Base-by-base conservation (phyloP, 2,797 vertebrate species). In the Microchirus variegatus region DNA sequence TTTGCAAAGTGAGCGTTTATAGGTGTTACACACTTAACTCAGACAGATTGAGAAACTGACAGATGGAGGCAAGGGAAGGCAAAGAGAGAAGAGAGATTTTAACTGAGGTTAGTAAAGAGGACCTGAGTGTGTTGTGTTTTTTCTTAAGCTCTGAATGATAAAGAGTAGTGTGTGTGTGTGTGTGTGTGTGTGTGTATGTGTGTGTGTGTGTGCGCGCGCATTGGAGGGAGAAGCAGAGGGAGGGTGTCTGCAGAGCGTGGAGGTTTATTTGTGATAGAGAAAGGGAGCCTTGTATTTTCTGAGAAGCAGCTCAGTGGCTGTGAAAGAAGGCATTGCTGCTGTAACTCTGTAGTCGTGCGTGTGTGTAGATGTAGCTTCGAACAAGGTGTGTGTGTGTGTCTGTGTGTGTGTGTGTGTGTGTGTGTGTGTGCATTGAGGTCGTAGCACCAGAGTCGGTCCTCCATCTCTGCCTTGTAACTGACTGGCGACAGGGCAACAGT, bases 401-500 rank as follows among this genome's bases (percentile, higher is more conserved):
- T 37, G 0, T 45, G n/a, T 22, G 65, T n/a, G n/a, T n/a, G 40
- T 47, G 56, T 61, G 38, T 63, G 62, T 66, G 0, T 40, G 45
- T 59, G 12, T 54, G 53, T 37, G 0, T 45, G n/a, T 22, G 65
- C 76, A 18, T 64, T 80, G 78, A 72, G 40, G 36, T 76, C 75
- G 61, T 12, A 22, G 52, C 22, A 52, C 9, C 4, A 44, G 55
- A 72, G 59, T 19, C 52, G 58, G 54, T 18, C 61, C 38, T 63
- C 62, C 48, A 9, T 44, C 55, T 40, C 13, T 10, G 55, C 44
- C 53, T 59, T 6, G 18, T 60, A 82, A 82, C 85, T 91, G 86
- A 90, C 84, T 4, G 6, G 49, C 52, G 37, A 17, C 70, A 81
- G 85, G 83, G 84, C 42, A 59, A 78, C 86, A 90, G 91, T 91